Conservation (phyloP, 2,797 vertebrate species). For the Bufotes viridis region DNA sequence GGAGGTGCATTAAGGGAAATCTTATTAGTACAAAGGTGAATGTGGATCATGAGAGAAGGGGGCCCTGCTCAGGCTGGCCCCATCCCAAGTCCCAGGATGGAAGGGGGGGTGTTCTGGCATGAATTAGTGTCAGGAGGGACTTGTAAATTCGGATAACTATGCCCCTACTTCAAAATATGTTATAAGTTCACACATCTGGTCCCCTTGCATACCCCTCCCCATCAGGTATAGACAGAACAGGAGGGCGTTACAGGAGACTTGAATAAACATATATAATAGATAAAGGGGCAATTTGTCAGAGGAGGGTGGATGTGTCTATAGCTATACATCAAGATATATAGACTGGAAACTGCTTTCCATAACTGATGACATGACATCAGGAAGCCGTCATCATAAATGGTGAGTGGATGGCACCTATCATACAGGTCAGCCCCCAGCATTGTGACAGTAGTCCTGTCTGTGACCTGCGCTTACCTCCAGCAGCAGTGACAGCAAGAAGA, state of each 20-base stretch:
- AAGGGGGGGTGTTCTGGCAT: background rate
- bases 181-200: background rate
- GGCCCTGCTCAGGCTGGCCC: background rate
- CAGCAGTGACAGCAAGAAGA: conserved; percentile 56
- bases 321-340: background rate
- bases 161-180: background rate
- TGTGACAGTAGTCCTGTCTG: conserved; percentile 19
- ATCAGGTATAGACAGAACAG: background rate
- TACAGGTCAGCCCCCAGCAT: background rate
- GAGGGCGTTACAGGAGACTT: background rate
- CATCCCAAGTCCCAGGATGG: background rate
- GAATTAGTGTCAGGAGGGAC: background rate
- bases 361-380: background rate
- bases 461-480: conserved; percentile 54
- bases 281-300: conserved; percentile 35
- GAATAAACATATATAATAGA: conserved; percentile 21
- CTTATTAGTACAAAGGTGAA: background rate
- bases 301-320: conserved; percentile 22
- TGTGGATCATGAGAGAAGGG: background rate
- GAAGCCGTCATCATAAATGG: background rate
- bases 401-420: background rate
- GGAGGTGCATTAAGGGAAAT: background rate
- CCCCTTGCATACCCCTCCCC: background rate
- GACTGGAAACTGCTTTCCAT: background rate
- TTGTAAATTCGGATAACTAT: background rate